Percentiles rank a stretch among this genome's conserved stretches.
phyloP scores from a whole-genome alignment of 2,888 invertebrate genomes.

The Ptilodon capucinus region DNA sequence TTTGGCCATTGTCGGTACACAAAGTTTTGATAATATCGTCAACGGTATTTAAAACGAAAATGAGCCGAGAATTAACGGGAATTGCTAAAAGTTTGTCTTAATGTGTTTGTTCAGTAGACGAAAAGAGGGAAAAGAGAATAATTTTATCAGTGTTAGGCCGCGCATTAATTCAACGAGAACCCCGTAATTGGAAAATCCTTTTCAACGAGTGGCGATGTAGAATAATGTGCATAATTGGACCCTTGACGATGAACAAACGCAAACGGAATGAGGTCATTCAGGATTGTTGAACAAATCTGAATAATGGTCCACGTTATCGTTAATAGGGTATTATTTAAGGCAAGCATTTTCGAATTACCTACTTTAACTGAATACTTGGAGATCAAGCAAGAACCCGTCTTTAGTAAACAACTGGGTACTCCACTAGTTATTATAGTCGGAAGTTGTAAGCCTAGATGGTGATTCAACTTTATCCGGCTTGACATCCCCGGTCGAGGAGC shows the following conservation, averaged over 20 bases:
- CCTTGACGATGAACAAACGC: conserved; percentile 57
- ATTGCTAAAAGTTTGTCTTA: conserved; percentile 27
- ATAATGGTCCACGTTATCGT: conserved; percentile 35
- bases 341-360: too few species aligned
- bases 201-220: conserved; percentile 55
- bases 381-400: conserved; percentile 9
- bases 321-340: too few species aligned
- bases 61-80: not conserved
- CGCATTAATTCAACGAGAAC: conserved; percentile 64
- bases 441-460: conserved; percentile 48
- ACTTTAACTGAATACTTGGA: too few species aligned
- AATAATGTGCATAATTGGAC: conserved; percentile 65
- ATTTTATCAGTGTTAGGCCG: conserved; percentile 55
- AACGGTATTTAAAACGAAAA: not conserved
- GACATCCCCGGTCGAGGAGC: conserved; percentile 46
- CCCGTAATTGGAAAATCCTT: conserved; percentile 68
- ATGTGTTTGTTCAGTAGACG: conserved; percentile 32
- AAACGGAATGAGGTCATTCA: conserved; percentile 51
- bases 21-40: not conserved
- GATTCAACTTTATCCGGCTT: conserved; percentile 53
- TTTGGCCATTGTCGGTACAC: not conserved
- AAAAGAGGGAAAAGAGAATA: conserved; percentile 51
- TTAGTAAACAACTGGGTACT: conserved; percentile 16
- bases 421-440: conserved; percentile 35
- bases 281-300: conserved; percentile 38